Base-by-base conservation (phyloP, 2,113 vertebrate species). In the Microcebus lehilahytsara region DNA sequence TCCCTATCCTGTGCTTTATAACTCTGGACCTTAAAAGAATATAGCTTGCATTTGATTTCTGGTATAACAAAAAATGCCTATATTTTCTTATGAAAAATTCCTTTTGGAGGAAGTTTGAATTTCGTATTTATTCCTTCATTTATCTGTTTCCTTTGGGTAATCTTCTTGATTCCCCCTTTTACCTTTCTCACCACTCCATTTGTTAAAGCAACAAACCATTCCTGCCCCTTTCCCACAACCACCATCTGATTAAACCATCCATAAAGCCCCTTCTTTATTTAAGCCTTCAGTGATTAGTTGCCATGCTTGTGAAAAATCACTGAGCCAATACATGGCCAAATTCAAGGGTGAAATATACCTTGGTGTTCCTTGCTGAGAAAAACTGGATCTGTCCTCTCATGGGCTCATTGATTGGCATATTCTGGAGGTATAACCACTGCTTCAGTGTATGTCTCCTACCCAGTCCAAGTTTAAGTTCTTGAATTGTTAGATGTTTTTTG, bases 401-500 rank as follows among this genome's bases (percentile, higher is more conserved):
- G 78, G 56, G n/a, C 62, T 81, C 89, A 46, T 20, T n/a, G 51
- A 64, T 13, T 42, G 34, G 60, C 10, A 14, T 14, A 3, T 64
- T 75, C 34, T 71, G 16, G 22, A 64, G 16, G 66, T 72, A 23
- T 19, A 60, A 46, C 37, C 9, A 22, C 78, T 53, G 51, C 16
- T 77, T 64, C 32, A 20, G 16, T 34, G 4, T 32, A 22, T 32
- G 6, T 58, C 89, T 69, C 66, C 79, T 77, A 11, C 80, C 32
- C 78, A 22, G 72, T 46, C 42, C 75, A 64, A 78, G 78, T 80
- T 80, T 66, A 78, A 23, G 60, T 77, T 88, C 37, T 74, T 74
- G 49, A 85, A 83, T 34, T 69, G 17, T 95, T 86, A 78, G 72
- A 64, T 95, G 60, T 11, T 89, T 91, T 93, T 56, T 93, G 51